Evolutionary conservation across 2,888 invertebrate genomes (phyloP), one percentile per base, ranked within the genome.

Genomic region (Hyalella azteca): DNA sequence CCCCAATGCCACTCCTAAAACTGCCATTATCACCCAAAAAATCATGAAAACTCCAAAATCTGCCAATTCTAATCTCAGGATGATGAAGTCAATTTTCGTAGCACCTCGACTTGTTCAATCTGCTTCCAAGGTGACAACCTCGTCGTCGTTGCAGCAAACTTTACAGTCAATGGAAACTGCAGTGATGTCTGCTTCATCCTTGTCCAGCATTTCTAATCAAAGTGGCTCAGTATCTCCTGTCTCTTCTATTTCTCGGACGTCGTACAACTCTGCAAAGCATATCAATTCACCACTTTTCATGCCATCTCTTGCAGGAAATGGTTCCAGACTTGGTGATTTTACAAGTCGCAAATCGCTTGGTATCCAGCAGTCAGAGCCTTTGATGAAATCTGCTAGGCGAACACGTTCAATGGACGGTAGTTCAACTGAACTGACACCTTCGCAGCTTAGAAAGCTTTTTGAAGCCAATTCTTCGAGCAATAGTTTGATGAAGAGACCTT

Each of bases 31-130:
- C 41, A 11, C 40, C 2, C 29, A 75, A 54, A 7, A 19, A 39
- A 54, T 50, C 40, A 19, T 75, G 1, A 50, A 76, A 49, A 54
- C 76, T 41, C 45, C 75, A n/a, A 75, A 26, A 26, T 75, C 75
- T n/a, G 22, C 29, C 3, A n/a, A 40, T 15, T 73, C 73, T 49
- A 73, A 49, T 4, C 29, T 73, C 15, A 73, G 48, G 45, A 36
- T 45, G 3, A 19, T 66, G 22, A 79, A 50, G 19, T 40, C 49
- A 3, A 15, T 48, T n/a, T n/a, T 49, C n/a, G 50, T 75, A 41
- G 22, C 59, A 0, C 59, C 75, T 0, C 26, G 45, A 9, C 22
- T 29, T 36, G 29, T 13, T 19, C 40, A 40, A 26, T 48, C 60
- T 9, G 19, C 41, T 26, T 54, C 78, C 39, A 78, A 60, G 22